Percentiles rank a stretch among this genome's conserved stretches.
Evolutionary conservation across 2,113 vertebrate genomes (phyloP).

Genomic region (Montifringilla adamsi): DNA sequence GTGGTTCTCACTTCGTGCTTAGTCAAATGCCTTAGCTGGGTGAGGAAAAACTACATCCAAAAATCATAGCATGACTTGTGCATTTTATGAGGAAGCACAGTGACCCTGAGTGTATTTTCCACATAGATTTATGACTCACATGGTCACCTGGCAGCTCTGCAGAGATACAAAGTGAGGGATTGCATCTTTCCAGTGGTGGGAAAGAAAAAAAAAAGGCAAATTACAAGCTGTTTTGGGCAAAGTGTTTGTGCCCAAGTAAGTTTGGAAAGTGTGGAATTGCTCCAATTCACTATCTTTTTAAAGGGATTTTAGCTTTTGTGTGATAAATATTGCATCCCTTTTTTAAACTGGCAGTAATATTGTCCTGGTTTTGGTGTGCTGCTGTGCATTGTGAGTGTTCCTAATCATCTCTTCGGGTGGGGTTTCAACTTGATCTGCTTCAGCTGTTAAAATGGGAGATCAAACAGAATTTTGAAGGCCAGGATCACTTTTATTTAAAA

Average conservation of each 20-base stretch:
- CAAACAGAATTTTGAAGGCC: background rate
- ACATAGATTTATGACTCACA: rapidly evolving
- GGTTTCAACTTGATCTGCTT: background rate
- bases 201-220: background rate
- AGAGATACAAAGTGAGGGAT: background rate
- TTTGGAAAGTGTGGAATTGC: background rate
- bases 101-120: background rate
- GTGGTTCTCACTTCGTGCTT: background rate
- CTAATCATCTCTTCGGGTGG: background rate
- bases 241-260: background rate
- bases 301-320: background rate
- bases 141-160: background rate
- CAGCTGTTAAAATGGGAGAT: background rate
- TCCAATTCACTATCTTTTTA: background rate
- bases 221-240: background rate
- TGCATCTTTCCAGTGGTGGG: background rate
- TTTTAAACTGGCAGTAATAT: background rate
- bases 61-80: background rate
- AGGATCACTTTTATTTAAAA: background rate
- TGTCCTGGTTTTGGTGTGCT: background rate
- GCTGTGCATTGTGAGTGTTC: background rate
- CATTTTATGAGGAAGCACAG: background rate
- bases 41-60: background rate
- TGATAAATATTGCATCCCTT: background rate
- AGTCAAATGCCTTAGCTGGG: background rate